phyloP scores from a whole-genome alignment of 2,797 vertebrate genomes.

The Nasua narica region DNA sequence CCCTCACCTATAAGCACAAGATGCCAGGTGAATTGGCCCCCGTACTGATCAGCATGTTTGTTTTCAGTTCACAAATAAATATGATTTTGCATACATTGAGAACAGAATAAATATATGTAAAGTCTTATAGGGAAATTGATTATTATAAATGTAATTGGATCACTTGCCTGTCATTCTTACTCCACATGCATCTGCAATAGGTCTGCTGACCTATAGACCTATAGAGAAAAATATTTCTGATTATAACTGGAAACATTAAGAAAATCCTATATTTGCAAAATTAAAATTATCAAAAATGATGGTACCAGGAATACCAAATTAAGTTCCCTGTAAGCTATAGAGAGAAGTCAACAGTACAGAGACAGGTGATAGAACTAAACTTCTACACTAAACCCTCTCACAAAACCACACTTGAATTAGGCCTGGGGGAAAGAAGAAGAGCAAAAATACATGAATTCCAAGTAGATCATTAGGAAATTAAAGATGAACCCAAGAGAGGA shows the following conservation, averaged over 20 bases:
- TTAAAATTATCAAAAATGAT: slow-evolving; percentile 40
- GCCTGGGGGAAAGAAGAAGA: not conserved
- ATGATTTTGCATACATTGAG: not conserved
- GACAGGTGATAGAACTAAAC: not conserved
- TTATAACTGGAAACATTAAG: not conserved
- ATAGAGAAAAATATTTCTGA: slow-evolving; percentile 10
- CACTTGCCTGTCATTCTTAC: slow-evolving; percentile 31
- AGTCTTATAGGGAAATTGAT: slow-evolving; percentile 41
- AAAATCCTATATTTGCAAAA: not conserved
- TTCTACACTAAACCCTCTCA: slow-evolving; percentile 26
- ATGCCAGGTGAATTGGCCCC: not conserved
- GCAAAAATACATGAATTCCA: not conserved
- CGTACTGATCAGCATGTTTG: not conserved
- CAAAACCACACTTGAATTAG: slow-evolving; percentile 14
- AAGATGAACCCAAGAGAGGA: not conserved
- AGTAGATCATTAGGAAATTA: slow-evolving; percentile 13
- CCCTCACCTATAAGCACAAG: not conserved
- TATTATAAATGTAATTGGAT: slow-evolving; percentile 41
- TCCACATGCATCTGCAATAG: not conserved
- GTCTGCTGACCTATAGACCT: slow-evolving; percentile 18
- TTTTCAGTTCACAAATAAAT: slow-evolving; percentile 33
- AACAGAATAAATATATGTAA: slow-evolving; percentile 48
- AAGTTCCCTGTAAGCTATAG: not conserved
- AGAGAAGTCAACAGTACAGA: not conserved
- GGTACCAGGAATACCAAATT: not conserved